Evolutionary conservation across 2,113 vertebrate genomes (phyloP), one percentile per base, ranked within the genome.

Genomic region (Cinclus mexicanus): DNA sequence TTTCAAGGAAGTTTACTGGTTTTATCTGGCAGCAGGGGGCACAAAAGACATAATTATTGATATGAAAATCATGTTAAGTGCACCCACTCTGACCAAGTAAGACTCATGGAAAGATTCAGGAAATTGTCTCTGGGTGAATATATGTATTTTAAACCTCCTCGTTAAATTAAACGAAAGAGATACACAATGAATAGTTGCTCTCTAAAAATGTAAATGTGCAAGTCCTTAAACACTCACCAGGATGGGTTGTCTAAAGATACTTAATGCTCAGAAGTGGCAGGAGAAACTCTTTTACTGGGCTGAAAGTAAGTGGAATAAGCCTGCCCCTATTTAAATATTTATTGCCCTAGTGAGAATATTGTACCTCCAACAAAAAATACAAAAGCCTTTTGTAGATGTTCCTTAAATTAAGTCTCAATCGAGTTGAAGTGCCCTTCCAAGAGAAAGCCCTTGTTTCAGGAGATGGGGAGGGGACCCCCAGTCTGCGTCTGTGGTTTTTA

Each of bases 401-500:
- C 64, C 49, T 55, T 42, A 55, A 47, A 47, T 61, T 41, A 68
- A 69, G 25, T 74, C 63, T 68, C 44, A 84, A 15, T n/a, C 9
- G 9, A 64, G 25, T 3, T 69, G 5, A 89, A 71, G 35, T 53
- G 37, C 25, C 41, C 72, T 37, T 77, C 57, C 26, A 46, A 44
- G 59, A 72, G 52, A 31, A 94, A 72, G 59, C 24, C 53, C 31
- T 44, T 35, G 28, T 65, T 65, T 67, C 31, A 53, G 50, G 75
- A 70, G 28, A n/a, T 52, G 53, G 46, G 53, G 22, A 44, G 33
- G 22, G 22, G 14, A 29, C 21, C 14, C 52, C 33, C 41, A 17
- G 2, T 47, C 16, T 35, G 6, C 6, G 8, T 33, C 59, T 0
- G 0, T 49, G 13, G 16, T 41, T 86, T 86, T 60, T 46, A 6